Evolutionary conservation across 2,797 vertebrate genomes (phyloP), one percentile per base, ranked within the genome.

Genomic region (Sphenodon punctatus): DNA sequence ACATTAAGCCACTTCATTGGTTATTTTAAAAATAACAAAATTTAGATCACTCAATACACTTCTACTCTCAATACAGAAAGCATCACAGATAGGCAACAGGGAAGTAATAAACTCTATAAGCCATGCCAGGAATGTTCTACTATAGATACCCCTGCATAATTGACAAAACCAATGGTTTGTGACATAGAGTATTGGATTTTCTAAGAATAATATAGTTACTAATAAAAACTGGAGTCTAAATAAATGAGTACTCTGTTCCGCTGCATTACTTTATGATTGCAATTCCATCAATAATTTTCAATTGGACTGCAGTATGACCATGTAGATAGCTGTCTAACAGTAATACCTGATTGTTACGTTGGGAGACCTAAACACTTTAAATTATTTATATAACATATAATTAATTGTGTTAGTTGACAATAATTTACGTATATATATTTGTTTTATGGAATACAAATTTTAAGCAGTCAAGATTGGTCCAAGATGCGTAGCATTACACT

Each of bases 391-490:
- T 72, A 53, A 83, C 45, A 19, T 49, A 75, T 13, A 77, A 8
- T 20, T 38, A 76, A 58, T 56, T 13, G 43, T 4, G 42, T 36
- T 66, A 80, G 17, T 23, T 75, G n/a, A 25, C 56, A 32, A 73
- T 42, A 85, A 85, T 67, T 78, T 53, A 77, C 81, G 85, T 13
- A 75, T 3, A 19, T 46, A 78, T 19, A 34, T 78, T 64, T 60
- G 23, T 41, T 84, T 10, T 43, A 79, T 9, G 67, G 63, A 86
- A 79, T 38, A 41, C 42, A 59, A 72, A 5, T 43, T 30, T 72
- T 72, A 65, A 86, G 60, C 30, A 64, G 32, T 43, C 0, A 59
- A 67, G 80, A 53, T 8, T 27, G 30, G 9, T 80, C 64, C 38
- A 32, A 49, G 63, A 51, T 34, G 32, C 0, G 4, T 20, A 85